Evolutionary conservation across 2,113 vertebrate genomes (phyloP).

Genomic region (Chaenogobius annularis): DNA sequence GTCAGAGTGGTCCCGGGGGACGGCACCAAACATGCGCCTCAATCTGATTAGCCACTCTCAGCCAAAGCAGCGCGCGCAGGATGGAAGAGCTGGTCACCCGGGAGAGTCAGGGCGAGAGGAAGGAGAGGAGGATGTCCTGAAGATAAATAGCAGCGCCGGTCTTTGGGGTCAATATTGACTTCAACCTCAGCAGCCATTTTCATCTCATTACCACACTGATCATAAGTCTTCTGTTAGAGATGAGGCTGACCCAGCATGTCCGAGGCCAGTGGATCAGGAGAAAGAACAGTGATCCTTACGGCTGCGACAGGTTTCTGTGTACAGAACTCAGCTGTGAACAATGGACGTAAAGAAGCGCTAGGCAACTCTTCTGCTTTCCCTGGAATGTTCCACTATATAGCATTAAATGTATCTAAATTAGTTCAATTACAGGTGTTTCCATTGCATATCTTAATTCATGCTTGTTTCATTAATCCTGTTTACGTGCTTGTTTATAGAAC

Average conservation of each 20-base stretch:
- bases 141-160: constrained; percentile 16
- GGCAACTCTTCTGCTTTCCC: background rate
- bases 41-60: constrained; percentile 29
- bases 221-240: constrained; percentile 40
- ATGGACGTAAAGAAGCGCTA: background rate
- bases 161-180: constrained; percentile 32
- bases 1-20: constrained; percentile 15
- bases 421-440: too few species aligned
- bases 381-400: background rate
- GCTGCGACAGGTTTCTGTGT: constrained; percentile 19
- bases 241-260: constrained; percentile 16
- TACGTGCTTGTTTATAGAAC: too few species aligned
- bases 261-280: constrained; percentile 7
- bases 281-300: constrained; percentile 27
- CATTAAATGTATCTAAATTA: background rate
- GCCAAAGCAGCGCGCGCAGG: background rate
- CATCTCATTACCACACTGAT: constrained; percentile 30
- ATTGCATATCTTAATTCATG: too few species aligned
- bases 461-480: too few species aligned
- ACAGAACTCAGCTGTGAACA: constrained; percentile 14
- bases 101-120: background rate
- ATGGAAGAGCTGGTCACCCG: constrained; percentile 2
- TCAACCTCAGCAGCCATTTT: constrained; percentile 25
- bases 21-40: constrained; percentile 15
- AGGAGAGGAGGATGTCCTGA: background rate